phyloP scores from a whole-genome alignment of 1,140 invertebrate genomes.

The Bombus balteatus region DNA sequence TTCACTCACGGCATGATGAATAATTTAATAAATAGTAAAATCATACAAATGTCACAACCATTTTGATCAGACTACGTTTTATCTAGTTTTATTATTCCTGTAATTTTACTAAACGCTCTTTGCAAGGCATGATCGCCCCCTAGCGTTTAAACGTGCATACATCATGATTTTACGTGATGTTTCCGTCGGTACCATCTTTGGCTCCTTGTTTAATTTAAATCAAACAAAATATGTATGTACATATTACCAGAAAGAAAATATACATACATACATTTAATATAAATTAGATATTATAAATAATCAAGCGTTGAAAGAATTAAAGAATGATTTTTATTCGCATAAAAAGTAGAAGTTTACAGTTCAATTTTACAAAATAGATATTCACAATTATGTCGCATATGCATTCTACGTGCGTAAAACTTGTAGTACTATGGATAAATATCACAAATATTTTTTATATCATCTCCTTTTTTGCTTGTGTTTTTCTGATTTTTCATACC shows the following conservation, averaged over 20 bases:
- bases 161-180: background rate
- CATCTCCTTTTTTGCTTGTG: constrained; percentile 31
- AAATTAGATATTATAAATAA: background rate
- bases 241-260: no score
- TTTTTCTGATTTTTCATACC: constrained; percentile 11
- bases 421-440: no score
- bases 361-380: constrained; percentile 33
- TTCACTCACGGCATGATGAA: background rate
- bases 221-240: background rate
- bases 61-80: background rate
- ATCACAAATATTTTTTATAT: constrained; percentile 10
- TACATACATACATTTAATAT: background rate
- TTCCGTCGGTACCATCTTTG: background rate
- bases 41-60: background rate
- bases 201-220: background rate
- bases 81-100: no score
- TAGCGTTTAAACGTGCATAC: background rate
- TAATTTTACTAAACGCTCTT: background rate
- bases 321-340: constrained; percentile 21
- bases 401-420: background rate
- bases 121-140: background rate
- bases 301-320: background rate
- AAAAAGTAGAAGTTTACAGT: background rate
- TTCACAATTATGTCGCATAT: no score
- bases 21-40: background rate